Evolutionary conservation across 2,888 invertebrate species (phyloP), one percentile per base, ranked within the genome.

Genomic region (Oconnorella tubifera): DNA sequence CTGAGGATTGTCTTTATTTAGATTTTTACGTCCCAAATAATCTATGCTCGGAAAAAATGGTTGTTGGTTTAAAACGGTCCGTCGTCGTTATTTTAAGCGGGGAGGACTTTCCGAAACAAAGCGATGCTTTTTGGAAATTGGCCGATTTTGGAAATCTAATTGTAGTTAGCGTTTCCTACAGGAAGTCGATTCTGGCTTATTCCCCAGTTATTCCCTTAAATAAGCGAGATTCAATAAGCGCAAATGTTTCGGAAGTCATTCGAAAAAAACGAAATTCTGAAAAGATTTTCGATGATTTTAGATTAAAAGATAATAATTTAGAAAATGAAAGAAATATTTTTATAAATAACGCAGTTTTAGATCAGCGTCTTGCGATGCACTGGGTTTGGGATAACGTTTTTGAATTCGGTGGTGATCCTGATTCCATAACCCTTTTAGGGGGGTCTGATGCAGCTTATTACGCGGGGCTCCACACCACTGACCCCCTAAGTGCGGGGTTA

Each of bases 1-100:
- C 50, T 14, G 53, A 51, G 25, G 78, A 80, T 62, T 80, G 80
- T 62, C 73, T 80, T 10, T 79, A 77, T 63, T 70, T 80, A 27
- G 80, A 79, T 70, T 71, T 80, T 4, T 77, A 75, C 63, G 68
- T 73, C 25, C 79, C 79, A 14, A 69, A 68, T 2, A 63, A 66
- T 48, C 33, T 63, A 4, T n/a, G n/a, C n/a, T n/a, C n/a, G n/a
- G n/a, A n/a, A n/a, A n/a, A n/a, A n/a, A n/a, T n/a, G n/a, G n/a
- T n/a, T n/a, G n/a, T n/a, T n/a, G n/a, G n/a, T n/a, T n/a, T n/a
- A n/a, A n/a, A n/a, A n/a, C n/a, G n/a, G n/a, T n/a, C n/a, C n/a
- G n/a, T n/a, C n/a, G n/a, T n/a, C n/a, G n/a, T n/a, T n/a, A n/a
- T n/a, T n/a, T n/a, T n/a, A n/a, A 59, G 59, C 25, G 63, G 33